Evolutionary conservation across 1,140 invertebrate species (phyloP), one percentile per base, ranked within the genome.

Genomic region (Akabosia matsudoensis): DNA sequence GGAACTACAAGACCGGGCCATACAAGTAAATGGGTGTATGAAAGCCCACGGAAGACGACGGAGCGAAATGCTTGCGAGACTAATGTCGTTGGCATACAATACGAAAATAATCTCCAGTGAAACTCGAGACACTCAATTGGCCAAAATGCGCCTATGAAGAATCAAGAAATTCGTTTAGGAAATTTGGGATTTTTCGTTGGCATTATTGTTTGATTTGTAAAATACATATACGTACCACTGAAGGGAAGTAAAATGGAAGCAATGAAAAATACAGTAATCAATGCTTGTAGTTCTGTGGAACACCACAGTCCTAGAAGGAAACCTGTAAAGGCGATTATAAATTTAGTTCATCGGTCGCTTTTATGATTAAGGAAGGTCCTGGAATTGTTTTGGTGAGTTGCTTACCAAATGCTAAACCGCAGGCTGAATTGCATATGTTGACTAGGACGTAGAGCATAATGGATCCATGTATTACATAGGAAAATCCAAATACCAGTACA

Each of bases 111-210:
- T 67, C 61, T 67, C 61, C 61, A 67, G 61, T 67, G 28, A 28
- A 16, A 7, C 31, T 28, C 24, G 13, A 67, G 22, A 30, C 7
- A 4, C 22, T 67, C 61, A 7, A 67, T 31, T 30, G 61, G 61
- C 61, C 61, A 67, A 67, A 67, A 67, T 67, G 61, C 30, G n/a
- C 61, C 61, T 67, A 31, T 45, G 54, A 16, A 56, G 22, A 56
- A 13, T 56, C 7, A 45, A 10, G 37, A 45, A 45, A 18, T 7
- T 45, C 7, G 37, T 45, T 45, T 45, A n/a, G n/a, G n/a, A n/a
- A n/a, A n/a, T n/a, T n/a, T n/a, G n/a, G n/a, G n/a, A n/a, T n/a
- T n/a, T n/a, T n/a, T n/a, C n/a, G n/a, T n/a, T n/a, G n/a, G n/a
- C n/a, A n/a, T n/a, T n/a, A n/a, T n/a, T n/a, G 37, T 45, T 45